Evolutionary conservation across 2,797 vertebrate genomes (phyloP).

Genomic region (Pteronotus mesoamericanus): DNA sequence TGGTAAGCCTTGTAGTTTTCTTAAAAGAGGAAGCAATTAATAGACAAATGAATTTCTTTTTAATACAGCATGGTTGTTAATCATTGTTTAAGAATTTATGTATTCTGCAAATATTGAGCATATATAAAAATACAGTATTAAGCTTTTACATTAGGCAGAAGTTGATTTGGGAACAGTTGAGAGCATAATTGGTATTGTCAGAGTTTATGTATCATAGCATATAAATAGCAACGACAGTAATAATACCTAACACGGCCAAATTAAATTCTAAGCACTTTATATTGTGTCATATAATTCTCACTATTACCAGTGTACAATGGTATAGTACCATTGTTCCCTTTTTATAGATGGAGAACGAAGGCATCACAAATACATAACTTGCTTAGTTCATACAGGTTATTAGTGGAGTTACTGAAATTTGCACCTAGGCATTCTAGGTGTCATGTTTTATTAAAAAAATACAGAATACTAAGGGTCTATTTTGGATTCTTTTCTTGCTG

Average conservation of each 20-base stretch:
- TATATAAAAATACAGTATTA: not conserved
- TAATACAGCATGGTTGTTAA: not conserved
- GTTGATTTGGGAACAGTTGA: constrained; percentile 18
- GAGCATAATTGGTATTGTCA: not conserved
- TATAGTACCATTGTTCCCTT: not conserved
- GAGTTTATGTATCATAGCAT: not conserved
- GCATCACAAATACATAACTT: not conserved
- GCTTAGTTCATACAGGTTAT: not conserved
- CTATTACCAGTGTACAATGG: not conserved
- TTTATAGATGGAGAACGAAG: not conserved
- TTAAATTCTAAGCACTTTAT: not conserved
- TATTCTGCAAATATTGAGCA: constrained; percentile 24
- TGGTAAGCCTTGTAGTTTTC: not conserved
- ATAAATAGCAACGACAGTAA: not conserved
- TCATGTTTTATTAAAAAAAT: not conserved
- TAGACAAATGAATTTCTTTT: constrained; percentile 38
- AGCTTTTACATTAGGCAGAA: constrained; percentile 9
- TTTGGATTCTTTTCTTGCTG: constrained; percentile 21
- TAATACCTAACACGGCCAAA: not conserved
- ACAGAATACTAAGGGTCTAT: not conserved
- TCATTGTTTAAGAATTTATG: constrained; percentile 25
- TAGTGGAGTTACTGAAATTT: not conserved
- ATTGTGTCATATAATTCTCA: not conserved
- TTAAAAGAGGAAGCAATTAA: constrained; percentile 31
- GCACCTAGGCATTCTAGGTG: not conserved